These are phyloP conservation scores for Heliocidaris tuberculata DNA, from an alignment of 35 echinoderm and acorn worm species.

Conservation along the genomic window DNA sequence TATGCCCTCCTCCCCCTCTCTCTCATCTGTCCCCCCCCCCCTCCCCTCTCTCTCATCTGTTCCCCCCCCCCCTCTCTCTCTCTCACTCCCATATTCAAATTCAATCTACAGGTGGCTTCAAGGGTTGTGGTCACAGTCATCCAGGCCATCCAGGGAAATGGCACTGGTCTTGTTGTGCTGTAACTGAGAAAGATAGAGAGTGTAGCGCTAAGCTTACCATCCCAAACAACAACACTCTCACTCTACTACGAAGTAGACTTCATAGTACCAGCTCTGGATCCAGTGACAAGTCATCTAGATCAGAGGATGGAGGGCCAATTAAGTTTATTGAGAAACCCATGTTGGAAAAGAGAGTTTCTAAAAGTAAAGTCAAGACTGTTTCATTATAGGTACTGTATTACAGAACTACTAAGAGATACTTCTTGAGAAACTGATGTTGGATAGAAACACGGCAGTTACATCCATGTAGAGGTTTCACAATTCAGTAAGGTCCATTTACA, in stretches of 20 bases:
- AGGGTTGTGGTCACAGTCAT: conserved; percentile 92
- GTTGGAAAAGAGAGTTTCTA: background rate
- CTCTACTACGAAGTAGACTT: background rate
- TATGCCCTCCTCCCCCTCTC: background rate
- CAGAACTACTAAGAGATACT: background rate
- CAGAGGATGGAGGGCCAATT: background rate
- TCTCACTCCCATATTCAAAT: too few species aligned
- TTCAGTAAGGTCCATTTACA: background rate
- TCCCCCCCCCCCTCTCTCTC: background rate
- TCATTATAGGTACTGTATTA: conserved; percentile 9
- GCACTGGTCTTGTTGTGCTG: conserved; percentile 97
- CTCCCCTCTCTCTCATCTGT: background rate
- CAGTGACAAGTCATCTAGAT: conserved; percentile 2
- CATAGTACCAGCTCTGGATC: conserved; percentile 37
- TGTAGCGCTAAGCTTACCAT: conserved; percentile 47
- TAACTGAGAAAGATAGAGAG: conserved; percentile 53
- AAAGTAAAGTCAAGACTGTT: conserved; percentile 29
- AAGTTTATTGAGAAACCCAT: conserved; percentile 20
- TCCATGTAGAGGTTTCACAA: too few species aligned
- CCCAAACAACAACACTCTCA: background rate
- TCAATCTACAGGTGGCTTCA: conserved; percentile 83
- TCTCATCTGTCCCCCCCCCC: background rate
- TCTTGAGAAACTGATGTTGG: background rate
- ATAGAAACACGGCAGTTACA: too few species aligned
- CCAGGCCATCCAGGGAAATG: conserved; percentile 74